Percentiles rank a stretch among this genome's conserved stretches.
Conservation (phyloP, 2,797 vertebrate genomes). For the Remorina albescens region DNA sequence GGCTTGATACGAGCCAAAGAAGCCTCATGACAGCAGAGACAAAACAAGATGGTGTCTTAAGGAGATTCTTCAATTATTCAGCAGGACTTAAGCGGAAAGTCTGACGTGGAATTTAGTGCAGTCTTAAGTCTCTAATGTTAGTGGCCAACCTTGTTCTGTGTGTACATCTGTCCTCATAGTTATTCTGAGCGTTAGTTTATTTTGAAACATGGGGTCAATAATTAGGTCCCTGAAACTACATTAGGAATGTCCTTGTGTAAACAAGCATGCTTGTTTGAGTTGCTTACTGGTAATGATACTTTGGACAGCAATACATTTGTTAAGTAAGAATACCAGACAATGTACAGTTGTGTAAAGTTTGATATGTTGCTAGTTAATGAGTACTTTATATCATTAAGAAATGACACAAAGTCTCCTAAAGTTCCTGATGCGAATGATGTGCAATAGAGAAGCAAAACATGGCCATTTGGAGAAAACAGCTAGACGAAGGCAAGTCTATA, state of each 20-base stretch:
- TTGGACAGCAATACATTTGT: background rate
- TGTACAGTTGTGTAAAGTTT: conserved; percentile 9
- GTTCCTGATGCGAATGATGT: conserved; percentile 33
- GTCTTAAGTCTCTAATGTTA: conserved; percentile 8
- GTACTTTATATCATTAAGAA: conserved; percentile 43
- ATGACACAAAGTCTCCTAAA: conserved; percentile 35
- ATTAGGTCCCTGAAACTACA: conserved; percentile 14
- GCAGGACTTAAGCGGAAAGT: conserved; percentile 37
- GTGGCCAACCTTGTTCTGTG: background rate
- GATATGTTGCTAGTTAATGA: conserved; percentile 16
- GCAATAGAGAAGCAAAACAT: conserved; percentile 44
- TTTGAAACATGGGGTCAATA: background rate
- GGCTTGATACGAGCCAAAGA: conserved; percentile 27
- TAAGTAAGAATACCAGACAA: background rate
- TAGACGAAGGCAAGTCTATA: conserved; percentile 49
- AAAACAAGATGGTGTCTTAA: conserved; percentile 47
- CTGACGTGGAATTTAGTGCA: conserved; percentile 3
- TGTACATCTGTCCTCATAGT: conserved; percentile 13
- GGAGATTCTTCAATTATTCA: conserved; percentile 61
- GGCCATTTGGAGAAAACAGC: conserved; percentile 59
- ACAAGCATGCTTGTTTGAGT: conserved; percentile 16
- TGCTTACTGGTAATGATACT: background rate
- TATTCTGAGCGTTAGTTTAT: background rate
- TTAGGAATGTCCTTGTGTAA: conserved; percentile 3
- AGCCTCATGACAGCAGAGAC: conserved; percentile 26